Base-by-base conservation (phyloP, 2,113 vertebrate genomes). In the Crypturellus undulatus region DNA sequence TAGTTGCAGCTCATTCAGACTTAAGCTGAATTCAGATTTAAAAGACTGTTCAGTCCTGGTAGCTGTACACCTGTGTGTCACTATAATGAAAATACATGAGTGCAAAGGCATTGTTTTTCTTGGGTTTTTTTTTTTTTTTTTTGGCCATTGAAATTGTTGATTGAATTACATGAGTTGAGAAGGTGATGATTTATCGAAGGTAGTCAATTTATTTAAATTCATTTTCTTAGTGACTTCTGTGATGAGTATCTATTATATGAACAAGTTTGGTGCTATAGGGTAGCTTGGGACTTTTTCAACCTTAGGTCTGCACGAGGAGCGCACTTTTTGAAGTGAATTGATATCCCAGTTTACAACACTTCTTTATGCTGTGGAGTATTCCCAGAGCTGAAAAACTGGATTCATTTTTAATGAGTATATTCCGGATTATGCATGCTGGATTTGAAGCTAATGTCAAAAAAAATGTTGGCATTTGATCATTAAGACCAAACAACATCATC, bases 401-500 rank as follows among this genome's bases (percentile, higher is more conserved):
- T 88, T 85, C 22, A 8, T 69, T 12, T 85, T 36, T 58, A 62
- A 59, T 80, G 36, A 67, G 93, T 83, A 45, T 67, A 87, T 73
- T 88, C 6, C 45, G 17, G 14, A 56, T 30, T 15, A 10, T 56
- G 17, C 51, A 54, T 28, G 52, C 26, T 21, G 28, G 64, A 45
- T 77, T 80, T 54, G 40, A 13, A 83, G 36, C 6, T 42, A 25
- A 11, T 59, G 30, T 45, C 45, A n/a, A 36, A 83, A 0, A 0
- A 83, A 38, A 51, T 63, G 24, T 34, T 83, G 68, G 19, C 72
- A 5, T 63, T 90, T 58, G 8, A 11, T 67, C 6, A 3, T 49
- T 63, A 84, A 70, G 64, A 38, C 10, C 17, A 49, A 43, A 72
- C 70, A 90, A 72, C 68, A 79, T 17, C 64, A 64, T 73, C 68